These are phyloP conservation scores for Timema cristinae DNA, from an alignment of 2,888 invertebrate species.

Conservation along the genomic window DNA sequence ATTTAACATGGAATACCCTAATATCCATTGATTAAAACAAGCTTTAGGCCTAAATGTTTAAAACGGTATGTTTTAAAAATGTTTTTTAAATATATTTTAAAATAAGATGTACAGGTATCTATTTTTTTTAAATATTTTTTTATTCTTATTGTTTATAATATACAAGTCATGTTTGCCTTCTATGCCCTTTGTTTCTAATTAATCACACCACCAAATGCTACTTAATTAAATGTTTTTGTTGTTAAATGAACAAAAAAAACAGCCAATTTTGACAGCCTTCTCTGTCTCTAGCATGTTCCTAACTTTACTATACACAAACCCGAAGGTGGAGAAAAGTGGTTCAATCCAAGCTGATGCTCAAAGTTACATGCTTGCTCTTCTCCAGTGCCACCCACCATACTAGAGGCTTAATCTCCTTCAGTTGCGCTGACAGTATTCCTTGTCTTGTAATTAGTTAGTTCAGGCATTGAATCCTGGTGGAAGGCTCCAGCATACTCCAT, in stretches of 20 bases:
- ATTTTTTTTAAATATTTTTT: background rate
- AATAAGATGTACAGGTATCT: background rate
- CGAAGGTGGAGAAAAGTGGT: slow-evolving; percentile 1
- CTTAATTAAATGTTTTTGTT: background rate
- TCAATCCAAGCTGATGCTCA: too few species aligned
- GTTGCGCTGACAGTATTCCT: background rate
- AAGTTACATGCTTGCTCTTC: too few species aligned
- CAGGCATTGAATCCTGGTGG: background rate
- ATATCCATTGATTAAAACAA: background rate
- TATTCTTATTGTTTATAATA: background rate
- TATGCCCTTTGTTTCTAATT: too few species aligned
- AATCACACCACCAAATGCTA: too few species aligned
- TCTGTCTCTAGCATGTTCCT: background rate
- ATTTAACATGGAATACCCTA: background rate
- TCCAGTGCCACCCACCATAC: background rate
- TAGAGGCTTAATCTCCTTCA: too few species aligned
- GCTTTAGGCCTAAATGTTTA: background rate
- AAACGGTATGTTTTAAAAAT: background rate
- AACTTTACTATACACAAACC: slow-evolving; percentile 1
- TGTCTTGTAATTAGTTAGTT: background rate
- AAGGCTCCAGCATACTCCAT: slow-evolving; percentile 5
- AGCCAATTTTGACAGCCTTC: background rate
- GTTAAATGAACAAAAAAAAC: background rate
- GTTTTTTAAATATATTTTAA: background rate
- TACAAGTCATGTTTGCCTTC: background rate